Evolutionary conservation across 2,113 vertebrate genomes (phyloP), one percentile per base, ranked within the genome.

Genomic region (Solea senegalensis): DNA sequence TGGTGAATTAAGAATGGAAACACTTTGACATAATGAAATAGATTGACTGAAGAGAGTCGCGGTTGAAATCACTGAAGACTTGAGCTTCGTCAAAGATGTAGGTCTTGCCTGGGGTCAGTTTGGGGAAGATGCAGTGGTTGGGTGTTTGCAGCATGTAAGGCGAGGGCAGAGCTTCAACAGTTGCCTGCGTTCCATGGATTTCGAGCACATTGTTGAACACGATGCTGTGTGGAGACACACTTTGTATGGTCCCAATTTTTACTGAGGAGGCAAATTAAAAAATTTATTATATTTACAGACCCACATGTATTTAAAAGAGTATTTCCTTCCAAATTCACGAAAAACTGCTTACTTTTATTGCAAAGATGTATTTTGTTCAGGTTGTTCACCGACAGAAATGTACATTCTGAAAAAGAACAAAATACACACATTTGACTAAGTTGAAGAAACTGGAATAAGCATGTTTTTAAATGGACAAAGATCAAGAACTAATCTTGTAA

Each of bases 21-120:
- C 88, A 89, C 27, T 61, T 82, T 1, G 44, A 72, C 12, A 72
- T 0, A 70, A 89, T 72, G 41, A 70, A 83, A 72, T 79, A 7
- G 21, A 89, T 21, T 1, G 57, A 76, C 61, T 83, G 15, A 39
- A 63, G 13, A 52, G 62, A 70, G 7, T 46, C 9, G 34, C 71
- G 69, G 67, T 65, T 72, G 28, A 72, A 67, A 69, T 69, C 57
- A 12, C 6, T 44, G 5, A 70, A 81, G 54, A 89, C 11, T 8
- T 55, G 3, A 13, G 1, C 1, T 0, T 3, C 0, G 11, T 65
- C 4, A 45, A 82, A 89, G 64, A 76, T 68, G 67, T 86, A 87
- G 28, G 7, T 51, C 21, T 57, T 76, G 9, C 81, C 74, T n/a
- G 16, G 57, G 10, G 7, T 57, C 55, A 86, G 46, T 46, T 61